These are phyloP conservation scores for Drosophila asahinai DNA, from an alignment of 1,140 invertebrate genomes.

Conservation along the genomic window DNA sequence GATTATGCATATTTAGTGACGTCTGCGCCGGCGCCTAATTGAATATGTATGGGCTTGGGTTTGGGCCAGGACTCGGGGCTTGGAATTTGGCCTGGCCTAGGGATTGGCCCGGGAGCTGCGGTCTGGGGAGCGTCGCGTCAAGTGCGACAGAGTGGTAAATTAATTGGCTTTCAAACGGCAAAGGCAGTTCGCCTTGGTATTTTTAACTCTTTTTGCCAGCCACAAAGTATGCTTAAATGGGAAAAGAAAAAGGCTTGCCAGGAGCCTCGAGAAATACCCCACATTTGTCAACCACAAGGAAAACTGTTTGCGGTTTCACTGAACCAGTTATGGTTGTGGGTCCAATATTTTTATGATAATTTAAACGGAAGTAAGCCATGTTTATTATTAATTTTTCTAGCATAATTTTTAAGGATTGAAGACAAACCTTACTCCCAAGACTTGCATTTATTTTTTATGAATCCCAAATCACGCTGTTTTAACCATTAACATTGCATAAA, in stretches of 20 bases:
- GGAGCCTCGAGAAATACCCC: background rate
- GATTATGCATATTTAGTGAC: constrained; percentile 74
- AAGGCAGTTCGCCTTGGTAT: constrained; percentile 19
- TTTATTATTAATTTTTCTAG: no score
- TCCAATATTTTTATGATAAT: background rate
- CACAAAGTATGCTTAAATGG: constrained; percentile 7
- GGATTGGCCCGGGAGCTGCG: background rate
- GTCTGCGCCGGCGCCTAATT: constrained; percentile 69
- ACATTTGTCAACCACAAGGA: constrained; percentile 9
- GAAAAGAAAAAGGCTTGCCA: constrained; percentile 6
- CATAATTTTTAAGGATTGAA: background rate
- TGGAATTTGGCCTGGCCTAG: background rate
- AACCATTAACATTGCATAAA: background rate
- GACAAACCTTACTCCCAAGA: background rate
- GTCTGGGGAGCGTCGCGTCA: constrained; percentile 39
- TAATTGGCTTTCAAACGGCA: constrained; percentile 54
- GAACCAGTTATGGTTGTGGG: background rate
- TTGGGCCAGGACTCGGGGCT: background rate
- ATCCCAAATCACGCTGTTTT: background rate
- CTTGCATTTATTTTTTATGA: no score
- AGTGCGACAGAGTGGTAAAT: constrained; percentile 58
- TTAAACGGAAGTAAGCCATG: no score
- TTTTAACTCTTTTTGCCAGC: constrained; percentile 20
- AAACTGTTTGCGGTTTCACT: background rate
- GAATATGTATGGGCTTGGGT: constrained; percentile 52